Evolutionary conservation across 1,140 invertebrate genomes (phyloP), one percentile per base, ranked within the genome.

Genomic region (Meteorus sp.): DNA sequence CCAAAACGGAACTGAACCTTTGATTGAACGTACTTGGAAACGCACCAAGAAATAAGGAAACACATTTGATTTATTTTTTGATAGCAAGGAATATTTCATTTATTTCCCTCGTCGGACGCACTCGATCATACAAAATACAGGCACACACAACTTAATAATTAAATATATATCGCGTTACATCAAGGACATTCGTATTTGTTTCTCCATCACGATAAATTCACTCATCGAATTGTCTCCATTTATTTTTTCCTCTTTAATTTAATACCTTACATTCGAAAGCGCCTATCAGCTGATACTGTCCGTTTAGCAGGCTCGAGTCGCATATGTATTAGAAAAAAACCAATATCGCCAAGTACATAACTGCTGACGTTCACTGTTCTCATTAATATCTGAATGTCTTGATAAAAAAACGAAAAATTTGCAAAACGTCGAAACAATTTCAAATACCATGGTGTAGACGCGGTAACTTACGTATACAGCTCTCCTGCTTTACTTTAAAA

Each of bases 1-100:
- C 82, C 82, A 84, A 84, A 84, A 84, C 82, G 81, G 75, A 82
- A 82, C 81, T 82, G 80, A 80, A 82, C 79, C 80, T 81, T 82
- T 81, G 78, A 75, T 76, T 70, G 71, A 74, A 65, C 71, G 69
- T 68, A 81, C 78, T 81, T 81, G 78, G 80, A 81, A 75, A 74
- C 68, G 68, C 62, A 80, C 76, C 79, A 81, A 81, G 79, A 81
- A 80, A 80, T 81, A 81, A 81, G 77, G 62, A 70, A 77, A 80
- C 78, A 78, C 76, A 71, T 69, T 22, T 55, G n/a, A 15, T 50
- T 25, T 27, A 27, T 68, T 55, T 59, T 62, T 72, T 72, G 68
- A 63, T 78, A 76, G 71, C 66, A 79, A 78, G 76, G 76, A 78
- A 79, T 79, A 78, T 71, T 67, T 77, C 69, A 72, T 78, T 74